Evolutionary conservation across 2,888 invertebrate species (phyloP).

Genomic region (Cephus pygmeus): DNA sequence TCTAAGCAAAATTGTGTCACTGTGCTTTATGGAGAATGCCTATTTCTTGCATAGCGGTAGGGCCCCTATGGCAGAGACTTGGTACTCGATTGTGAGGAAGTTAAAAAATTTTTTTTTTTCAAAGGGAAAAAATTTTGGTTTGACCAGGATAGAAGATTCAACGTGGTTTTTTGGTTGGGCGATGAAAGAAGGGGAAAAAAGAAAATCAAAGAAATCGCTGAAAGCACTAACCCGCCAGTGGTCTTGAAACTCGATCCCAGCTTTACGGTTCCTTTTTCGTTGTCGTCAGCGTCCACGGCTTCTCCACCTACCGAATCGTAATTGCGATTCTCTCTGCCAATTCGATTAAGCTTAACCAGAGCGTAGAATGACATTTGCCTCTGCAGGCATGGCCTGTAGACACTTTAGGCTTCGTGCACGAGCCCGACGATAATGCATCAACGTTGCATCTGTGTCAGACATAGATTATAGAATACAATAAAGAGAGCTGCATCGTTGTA

Average conservation of each 20-base stretch:
- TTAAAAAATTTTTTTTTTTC: constrained; percentile 8
- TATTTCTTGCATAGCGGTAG: neutral
- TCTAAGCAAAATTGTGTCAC: constrained; percentile 44
- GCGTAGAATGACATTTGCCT: no score
- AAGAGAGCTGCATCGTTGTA: constrained; percentile 7
- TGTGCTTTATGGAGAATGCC: constrained; percentile 40
- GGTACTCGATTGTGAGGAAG: constrained; percentile 18
- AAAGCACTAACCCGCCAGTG: constrained; percentile 19
- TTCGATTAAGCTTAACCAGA: no score
- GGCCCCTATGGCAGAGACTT: no score
- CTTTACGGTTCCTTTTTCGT: no score
- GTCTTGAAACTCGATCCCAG: neutral
- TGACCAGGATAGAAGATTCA: no score
- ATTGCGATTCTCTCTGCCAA: no score
- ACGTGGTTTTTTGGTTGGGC: no score
- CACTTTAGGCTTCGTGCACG: neutral
- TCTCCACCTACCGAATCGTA: no score
- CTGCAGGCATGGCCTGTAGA: no score
- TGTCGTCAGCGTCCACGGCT: no score
- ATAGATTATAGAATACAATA: constrained; percentile 11
- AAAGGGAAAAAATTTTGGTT: constrained; percentile 3
- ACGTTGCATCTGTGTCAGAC: constrained; percentile 11
- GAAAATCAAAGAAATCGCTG: neutral
- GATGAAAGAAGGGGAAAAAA: neutral
- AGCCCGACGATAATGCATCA: neutral